A percentile compares a stretch with the other conserved stretches of the same genome.
phyloP scores from a whole-genome alignment of 1,140 invertebrate species.

The Andrena cerasifolii region DNA sequence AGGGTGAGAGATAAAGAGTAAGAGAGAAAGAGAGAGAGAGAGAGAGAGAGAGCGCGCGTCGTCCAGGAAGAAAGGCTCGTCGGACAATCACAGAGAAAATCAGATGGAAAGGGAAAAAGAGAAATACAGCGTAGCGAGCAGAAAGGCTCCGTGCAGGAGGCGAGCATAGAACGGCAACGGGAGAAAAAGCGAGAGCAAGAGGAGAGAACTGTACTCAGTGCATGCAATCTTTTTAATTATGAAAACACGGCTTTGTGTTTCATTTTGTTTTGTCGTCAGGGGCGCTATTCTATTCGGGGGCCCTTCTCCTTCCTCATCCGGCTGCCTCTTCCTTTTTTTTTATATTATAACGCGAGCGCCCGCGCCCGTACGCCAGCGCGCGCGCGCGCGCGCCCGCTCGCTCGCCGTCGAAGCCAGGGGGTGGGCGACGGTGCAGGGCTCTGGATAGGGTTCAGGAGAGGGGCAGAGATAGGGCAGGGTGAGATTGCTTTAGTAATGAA shows the following conservation, averaged over 20 bases:
- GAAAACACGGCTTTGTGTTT: constrained; percentile 74
- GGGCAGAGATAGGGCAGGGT: constrained; percentile 71
- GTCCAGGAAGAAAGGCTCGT: constrained; percentile 52
- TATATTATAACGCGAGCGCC: constrained; percentile 70
- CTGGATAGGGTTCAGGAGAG: constrained; percentile 54
- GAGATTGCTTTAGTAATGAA: constrained; percentile 84
- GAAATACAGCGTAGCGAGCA: constrained; percentile 45
- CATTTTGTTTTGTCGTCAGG: constrained; percentile 74
- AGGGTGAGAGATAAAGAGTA: constrained; percentile 2
- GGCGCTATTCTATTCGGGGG: constrained; percentile 70
- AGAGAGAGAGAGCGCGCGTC: constrained; percentile 23
- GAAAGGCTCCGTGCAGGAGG: constrained; percentile 55
- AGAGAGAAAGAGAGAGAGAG: constrained; percentile 7
- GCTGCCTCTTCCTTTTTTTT: constrained; percentile 71
- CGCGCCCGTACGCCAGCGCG: constrained; percentile 51
- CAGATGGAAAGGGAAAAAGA: constrained; percentile 56
- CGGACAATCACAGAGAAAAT: constrained; percentile 56
- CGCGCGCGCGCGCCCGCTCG: constrained; percentile 47
- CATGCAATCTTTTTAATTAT: constrained; percentile 74
- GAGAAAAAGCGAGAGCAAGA: constrained; percentile 59
- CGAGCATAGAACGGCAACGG: constrained; percentile 48
- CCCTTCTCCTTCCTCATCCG: constrained; percentile 48
- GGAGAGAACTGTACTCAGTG: constrained; percentile 60
- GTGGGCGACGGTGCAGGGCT: constrained; percentile 39
- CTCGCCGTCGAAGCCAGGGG: constrained; percentile 45